Evolutionary conservation across 1,140 invertebrate genomes (phyloP), one percentile per base, ranked within the genome.

Genomic region (Brachionus paranguensis): DNA sequence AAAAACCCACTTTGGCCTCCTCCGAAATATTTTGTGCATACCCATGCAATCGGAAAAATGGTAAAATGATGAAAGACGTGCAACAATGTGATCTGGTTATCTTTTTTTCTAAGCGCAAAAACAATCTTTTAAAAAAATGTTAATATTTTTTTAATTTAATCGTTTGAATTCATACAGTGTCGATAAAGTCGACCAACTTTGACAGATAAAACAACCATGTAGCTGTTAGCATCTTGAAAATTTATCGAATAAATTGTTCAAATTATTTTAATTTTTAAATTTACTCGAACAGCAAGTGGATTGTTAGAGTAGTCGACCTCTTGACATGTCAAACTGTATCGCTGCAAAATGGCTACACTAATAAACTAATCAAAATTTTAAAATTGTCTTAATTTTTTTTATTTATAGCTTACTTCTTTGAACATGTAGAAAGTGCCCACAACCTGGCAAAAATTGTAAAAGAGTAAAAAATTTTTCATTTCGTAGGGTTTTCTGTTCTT

Each of bases 41-140:
- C 85, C 27, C 86, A 85, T 33, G 84, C 86, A 24, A 89, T 83
- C 5, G 88, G 87, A 41, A 91, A 91, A 76, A 91, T 88, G 11
- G 90, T 90, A 14, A 90, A 90, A 85, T 92, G 92, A 87, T 92
- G 92, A 85, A 91, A 92, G 14, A 92, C 91, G 86, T 95, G 94
- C 1, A 95, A 91, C 85, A 93, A 93, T 1, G 93, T 91, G 14
- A 94, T 91, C 90, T 94, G 93, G 29, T 92, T 92, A 70, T 92
- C 90, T 84, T 93, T 94, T 88, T 95, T 94, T n/a, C 93, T 90
- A 33, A 94, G 86, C 1, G 92, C 90, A 83, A 86, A 86, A 33
- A 86, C 37, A 29, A 84, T 72, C 83, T 84, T 33, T 33, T 10
- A 3, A 41, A 37, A 72, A 24, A 17, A n/a, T 17, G 41, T 41